Base-by-base conservation (phyloP, 2,797 vertebrate species). In the Sternotherus odoratus region DNA sequence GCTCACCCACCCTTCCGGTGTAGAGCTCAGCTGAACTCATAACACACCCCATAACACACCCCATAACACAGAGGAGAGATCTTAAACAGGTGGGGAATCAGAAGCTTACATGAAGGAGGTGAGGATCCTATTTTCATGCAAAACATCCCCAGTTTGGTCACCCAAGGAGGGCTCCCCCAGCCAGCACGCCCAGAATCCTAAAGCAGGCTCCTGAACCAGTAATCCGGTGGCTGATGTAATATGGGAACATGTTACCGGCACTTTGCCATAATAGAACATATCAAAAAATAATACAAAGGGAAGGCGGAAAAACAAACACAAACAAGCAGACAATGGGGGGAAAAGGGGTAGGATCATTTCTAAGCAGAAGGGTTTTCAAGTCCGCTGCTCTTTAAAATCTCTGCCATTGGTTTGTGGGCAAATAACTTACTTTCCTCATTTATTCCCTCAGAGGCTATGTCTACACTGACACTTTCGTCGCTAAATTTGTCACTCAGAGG, bases 381-480 rank as follows among this genome's bases (percentile, higher is more conserved):
- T 28, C 80, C 89, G 86, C 39, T 90, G 66, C 74, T 85, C 46
- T 30, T 5, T n/a, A 39, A 69, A n/a, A 89, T 79, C 46, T 33
- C 77, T 86, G 5, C 26, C 3, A 36, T 84, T 89, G 72, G 69
- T 50, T 23, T 74, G 36, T 39, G 53, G 92, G 51, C 77, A 30
- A 78, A 50, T 79, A 84, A 50, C 69, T 77, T 56, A 63, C 79
- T 79, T 87, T 89, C 50, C 86, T 91, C 78, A 81, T 23, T 48
- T 36, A 50, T 28, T 86, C 1, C 0, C 36, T 36, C 84, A 43
- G 69, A 43, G 69, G 69, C 57, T 28, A 12, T 26, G 26, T 28
- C 54, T 28, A 56, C 26, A 26, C 11, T 28, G 54, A 12, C 54
- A 28, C 54, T 56, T 28, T 28, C 4, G 12, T 56, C 11, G 11